Base-by-base conservation (phyloP, 1,140 invertebrate genomes). In the Dendroctonus ponderosae region DNA sequence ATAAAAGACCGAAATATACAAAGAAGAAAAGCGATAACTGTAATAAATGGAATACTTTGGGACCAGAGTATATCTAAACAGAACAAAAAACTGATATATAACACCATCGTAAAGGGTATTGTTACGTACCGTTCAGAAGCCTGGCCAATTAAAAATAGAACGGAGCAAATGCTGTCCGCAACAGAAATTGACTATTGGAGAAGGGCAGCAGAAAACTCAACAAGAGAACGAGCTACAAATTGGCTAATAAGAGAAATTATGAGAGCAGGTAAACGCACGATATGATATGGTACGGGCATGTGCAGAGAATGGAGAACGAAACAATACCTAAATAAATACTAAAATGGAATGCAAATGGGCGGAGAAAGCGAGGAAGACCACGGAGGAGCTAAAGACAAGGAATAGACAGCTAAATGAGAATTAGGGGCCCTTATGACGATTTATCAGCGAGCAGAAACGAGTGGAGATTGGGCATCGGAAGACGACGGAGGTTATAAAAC, bases 131-230 rank as follows among this genome's bases (percentile, higher is more conserved):
- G 65, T 26, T 48, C 53, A 43, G 59, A 70, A 42, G 50, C 60
- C 14, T 60, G 69, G 65, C 53, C 51, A 26, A 14, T 67, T 9
- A 70, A 67, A 11, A 38, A 70, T 52, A 70, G 40, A 52, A 51
- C 49, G 40, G 48, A 62, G 50, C 44, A 46, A 56, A 58, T 50
- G 43, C 48, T 70, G 38, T 7, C 8, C 38, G 65, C 60, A 9
- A 67, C 54, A 9, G 65, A 70, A 63, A 70, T 70, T 65, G 53
- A 70, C 50, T 70, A 49, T 56, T 60, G 65, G 66, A 52, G 60
- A 56, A 11, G 65, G n/a, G 6, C 53, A 44, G 60, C 54, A 14
- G 69, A 65, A 53, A 67, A 61, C 50, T 70, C 66, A 48, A 70
- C 46, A 59, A 43, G 63, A 43, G 53, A 70, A 49, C 67, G 49